Evolutionary conservation across 2,888 invertebrate genomes (phyloP), one percentile per base, ranked within the genome.

Genomic region (Polydrusus tereticollis): DNA sequence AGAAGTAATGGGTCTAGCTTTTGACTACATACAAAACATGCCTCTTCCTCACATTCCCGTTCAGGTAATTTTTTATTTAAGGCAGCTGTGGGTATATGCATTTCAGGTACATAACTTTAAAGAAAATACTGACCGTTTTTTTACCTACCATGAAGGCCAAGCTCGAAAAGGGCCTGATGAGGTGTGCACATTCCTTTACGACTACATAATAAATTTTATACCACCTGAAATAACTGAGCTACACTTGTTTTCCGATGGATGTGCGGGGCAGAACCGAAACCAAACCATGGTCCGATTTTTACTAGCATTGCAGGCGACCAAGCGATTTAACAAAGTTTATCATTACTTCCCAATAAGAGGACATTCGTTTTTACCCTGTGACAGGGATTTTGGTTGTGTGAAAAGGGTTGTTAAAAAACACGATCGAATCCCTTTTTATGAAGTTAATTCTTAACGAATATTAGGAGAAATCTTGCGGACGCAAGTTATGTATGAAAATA

Each of bases 1-100:
- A 52, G 63, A 55, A 33, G 67, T 76, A 29, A 67, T 59, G n/a
- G 80, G 73, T 21, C 69, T 81, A 20, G 38, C 57, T 36, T 78
- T 80, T 64, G 79, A 81, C 66, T 80, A 66, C 58, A 80, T 81
- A 77, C 80, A 81, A 71, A 75, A 75, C 52, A 12, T 74, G 16
- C 75, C 72, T 10, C 45, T 75, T 10, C 72, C 72, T 14, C 60
- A 72, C 16, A 75, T 80, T 45, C 80, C 81, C 23, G 80, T 81
- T 1, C 80, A 81, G 69, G 78, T 79, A 50, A 72, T 77, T 29
- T 80, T 82, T 72, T 81, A 82, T 62, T 50, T 63, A 12, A 60
- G 72, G 21, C 68, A 72, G 60, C 72, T 74, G n/a, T 68, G 63
- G 70, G 64, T 72, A 45, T 38, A 52, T 23, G 43, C 29, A 55